These are phyloP conservation scores for Chamaea fasciata DNA, from an alignment of 2,113 vertebrate species.

Conservation along the genomic window DNA sequence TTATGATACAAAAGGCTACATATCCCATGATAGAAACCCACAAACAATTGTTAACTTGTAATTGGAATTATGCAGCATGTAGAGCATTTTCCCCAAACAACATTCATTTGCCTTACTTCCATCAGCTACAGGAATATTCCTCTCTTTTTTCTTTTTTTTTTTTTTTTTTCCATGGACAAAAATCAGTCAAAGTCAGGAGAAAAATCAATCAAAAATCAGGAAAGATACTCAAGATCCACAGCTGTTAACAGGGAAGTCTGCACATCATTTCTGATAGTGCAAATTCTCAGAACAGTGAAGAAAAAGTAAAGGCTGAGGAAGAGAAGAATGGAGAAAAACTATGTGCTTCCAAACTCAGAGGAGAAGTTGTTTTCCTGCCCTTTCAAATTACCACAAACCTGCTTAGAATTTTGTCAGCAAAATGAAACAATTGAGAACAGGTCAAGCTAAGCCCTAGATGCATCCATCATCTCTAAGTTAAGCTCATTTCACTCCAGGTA, in stretches of 20 bases:
- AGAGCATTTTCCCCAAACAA: not conserved
- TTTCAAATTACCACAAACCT: not conserved
- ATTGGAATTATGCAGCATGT: not conserved
- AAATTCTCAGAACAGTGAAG: not conserved
- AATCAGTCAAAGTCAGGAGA: not conserved
- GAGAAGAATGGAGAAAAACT: not conserved
- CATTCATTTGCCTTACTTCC: not conserved
- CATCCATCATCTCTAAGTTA: not conserved
- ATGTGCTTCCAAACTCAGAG: not conserved
- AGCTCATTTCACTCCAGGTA: not conserved
- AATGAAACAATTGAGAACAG: not conserved
- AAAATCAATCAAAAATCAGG: not conserved
- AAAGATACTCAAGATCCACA: not conserved
- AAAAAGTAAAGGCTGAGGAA: not conserved
- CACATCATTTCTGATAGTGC: not conserved
- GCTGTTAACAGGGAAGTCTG: not conserved
- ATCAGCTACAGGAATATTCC: not conserved
- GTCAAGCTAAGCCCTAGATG: not conserved
- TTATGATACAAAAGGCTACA: not conserved
- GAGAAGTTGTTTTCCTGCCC: not conserved
- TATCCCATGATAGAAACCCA: not conserved
- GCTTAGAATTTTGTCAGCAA: not conserved
- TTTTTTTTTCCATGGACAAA: not conserved
- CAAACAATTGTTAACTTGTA: not conserved
- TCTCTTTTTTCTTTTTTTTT: rapidly evolving